These are phyloP conservation scores for Scolopax mira DNA, from an alignment of 2,113 vertebrate genomes.

Conservation along the genomic window DNA sequence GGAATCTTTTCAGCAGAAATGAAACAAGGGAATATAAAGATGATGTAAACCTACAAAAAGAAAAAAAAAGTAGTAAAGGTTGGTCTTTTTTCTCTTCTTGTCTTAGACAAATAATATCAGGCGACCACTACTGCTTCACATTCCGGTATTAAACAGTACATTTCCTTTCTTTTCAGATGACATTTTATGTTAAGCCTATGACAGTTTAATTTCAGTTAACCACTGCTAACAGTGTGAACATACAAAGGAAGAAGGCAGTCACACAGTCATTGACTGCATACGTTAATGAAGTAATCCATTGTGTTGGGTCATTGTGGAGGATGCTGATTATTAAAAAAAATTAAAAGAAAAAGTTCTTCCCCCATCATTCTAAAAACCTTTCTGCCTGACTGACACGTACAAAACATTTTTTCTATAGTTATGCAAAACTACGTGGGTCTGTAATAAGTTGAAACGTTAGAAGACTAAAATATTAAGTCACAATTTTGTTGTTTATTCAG, in stretches of 20 bases:
- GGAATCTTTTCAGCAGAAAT: not conserved
- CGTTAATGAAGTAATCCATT: constrained; percentile 55
- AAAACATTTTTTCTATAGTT: constrained; percentile 3
- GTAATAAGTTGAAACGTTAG: not conserved
- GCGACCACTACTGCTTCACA: not conserved
- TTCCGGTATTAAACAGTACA: not conserved
- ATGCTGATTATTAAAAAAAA: constrained; percentile 5
- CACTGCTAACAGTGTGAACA: not conserved
- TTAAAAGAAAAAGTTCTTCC: not conserved
- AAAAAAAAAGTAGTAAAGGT: not conserved
- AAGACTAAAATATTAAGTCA: not conserved
- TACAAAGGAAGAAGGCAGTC: constrained; percentile 37
- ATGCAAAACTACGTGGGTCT: constrained; percentile 6
- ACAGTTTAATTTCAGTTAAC: constrained; percentile 72
- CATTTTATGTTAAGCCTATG: constrained; percentile 61
- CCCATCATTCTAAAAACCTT: not conserved
- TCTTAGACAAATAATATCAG: not conserved
- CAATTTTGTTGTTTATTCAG: not conserved
- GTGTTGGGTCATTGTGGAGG: constrained; percentile 50
- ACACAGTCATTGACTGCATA: constrained; percentile 11
- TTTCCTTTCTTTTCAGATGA: constrained; percentile 52
- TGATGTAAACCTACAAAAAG: not conserved
- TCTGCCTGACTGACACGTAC: not conserved
- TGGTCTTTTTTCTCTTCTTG: not conserved
- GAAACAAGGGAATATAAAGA: not conserved